A percentile compares a stretch with the other conserved stretches of the same genome.
Evolutionary conservation across 2,797 vertebrate species (phyloP).

Genomic region (Danio jaintianensis): DNA sequence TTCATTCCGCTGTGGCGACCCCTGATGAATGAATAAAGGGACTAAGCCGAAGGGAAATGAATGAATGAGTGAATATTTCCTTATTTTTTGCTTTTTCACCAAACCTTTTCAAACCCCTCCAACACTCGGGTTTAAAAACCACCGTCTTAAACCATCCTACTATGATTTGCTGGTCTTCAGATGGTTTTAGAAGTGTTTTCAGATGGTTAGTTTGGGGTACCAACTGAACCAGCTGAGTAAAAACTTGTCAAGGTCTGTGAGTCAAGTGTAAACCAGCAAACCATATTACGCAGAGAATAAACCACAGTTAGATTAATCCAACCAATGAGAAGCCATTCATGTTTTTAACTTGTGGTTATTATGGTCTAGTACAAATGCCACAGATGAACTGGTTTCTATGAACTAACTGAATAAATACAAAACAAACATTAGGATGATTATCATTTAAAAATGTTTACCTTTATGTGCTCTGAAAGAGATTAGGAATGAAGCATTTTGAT

Average conservation of each 20-base stretch:
- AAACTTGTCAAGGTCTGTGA: neutral
- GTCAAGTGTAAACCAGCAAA: neutral
- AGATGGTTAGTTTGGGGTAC: neutral
- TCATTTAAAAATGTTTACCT: neutral
- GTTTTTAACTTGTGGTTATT: conserved; percentile 2
- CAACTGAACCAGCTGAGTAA: conserved; percentile 9
- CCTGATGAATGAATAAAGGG: too few species aligned
- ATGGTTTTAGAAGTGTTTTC: neutral
- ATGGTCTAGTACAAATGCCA: neutral
- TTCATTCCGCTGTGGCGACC: too few species aligned
- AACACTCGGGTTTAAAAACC: neutral
- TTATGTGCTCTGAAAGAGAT: neutral
- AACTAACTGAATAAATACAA: neutral
- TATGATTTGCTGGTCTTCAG: neutral
- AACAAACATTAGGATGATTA: neutral
- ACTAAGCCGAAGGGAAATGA: too few species aligned
- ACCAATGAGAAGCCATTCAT: neutral
- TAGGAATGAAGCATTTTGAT: neutral
- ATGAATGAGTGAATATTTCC: too few species aligned
- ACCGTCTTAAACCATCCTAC: neutral
- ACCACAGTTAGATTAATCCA: neutral
- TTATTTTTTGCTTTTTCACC: too few species aligned
- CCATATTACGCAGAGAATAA: neutral
- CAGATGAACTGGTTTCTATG: neutral
- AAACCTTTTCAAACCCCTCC: neutral